phyloP scores from a whole-genome alignment of 2,797 vertebrate genomes.

The Euthynnus affinis region DNA sequence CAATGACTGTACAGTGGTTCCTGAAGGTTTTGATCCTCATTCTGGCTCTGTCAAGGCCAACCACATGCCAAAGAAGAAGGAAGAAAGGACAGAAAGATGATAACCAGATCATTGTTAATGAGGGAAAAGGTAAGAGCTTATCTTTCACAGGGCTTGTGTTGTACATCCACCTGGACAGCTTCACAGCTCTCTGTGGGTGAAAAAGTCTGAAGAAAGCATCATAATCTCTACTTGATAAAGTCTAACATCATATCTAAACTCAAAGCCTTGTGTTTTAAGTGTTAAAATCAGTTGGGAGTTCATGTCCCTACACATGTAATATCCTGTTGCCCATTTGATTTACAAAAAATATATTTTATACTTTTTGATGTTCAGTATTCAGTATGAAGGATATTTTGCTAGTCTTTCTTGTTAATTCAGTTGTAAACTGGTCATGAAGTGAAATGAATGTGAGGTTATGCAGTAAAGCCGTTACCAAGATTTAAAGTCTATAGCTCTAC shows the following conservation, averaged over 20 bases:
- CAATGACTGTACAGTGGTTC: constrained; percentile 74
- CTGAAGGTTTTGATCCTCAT: constrained; percentile 76
- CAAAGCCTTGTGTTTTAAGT: neutral
- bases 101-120: constrained; percentile 69
- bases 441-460: too few relatives aligned
- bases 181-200: neutral
- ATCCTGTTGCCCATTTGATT: too few relatives aligned
- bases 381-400: neutral
- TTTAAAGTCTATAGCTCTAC: too few relatives aligned
- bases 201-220: neutral
- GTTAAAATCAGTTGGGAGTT: neutral
- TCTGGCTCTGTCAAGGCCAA: constrained; percentile 64
- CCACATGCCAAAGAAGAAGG: constrained; percentile 81
- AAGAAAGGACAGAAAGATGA: constrained; percentile 84
- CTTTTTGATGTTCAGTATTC: neutral
- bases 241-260: neutral
- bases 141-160: too few relatives aligned
- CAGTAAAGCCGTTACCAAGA: too few relatives aligned
- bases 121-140: constrained; percentile 80
- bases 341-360: too few relatives aligned
- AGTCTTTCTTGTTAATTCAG: too few relatives aligned
- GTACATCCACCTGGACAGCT: too few relatives aligned
- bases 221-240: neutral
- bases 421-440: too few relatives aligned
- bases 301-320: too few relatives aligned